Base-by-base conservation (phyloP, 1,140 invertebrate species). In the Drosophila insularis region DNA sequence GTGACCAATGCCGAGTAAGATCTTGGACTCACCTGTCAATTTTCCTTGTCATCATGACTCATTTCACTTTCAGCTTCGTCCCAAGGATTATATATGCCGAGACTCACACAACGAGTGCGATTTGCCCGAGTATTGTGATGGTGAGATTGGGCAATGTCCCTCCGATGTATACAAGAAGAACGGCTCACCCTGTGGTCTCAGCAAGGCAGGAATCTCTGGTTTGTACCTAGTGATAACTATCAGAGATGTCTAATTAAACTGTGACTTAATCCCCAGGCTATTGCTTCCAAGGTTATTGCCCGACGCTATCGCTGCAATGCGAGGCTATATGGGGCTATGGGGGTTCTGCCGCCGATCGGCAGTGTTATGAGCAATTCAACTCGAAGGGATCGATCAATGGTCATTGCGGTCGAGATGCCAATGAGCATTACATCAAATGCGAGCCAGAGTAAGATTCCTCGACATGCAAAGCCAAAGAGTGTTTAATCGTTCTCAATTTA, bases 311-410 rank as follows among this genome's bases (percentile, higher is more conserved):
- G 64, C 91, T 96, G 10, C 98, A 99, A 90, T 99, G 98, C 91
- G 95, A 96, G 89, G 94, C 95, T 62, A 96, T 99, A 67, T 99
- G 98, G 98, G 98, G 98, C 8, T 95, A 95, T 78, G 96, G 95
- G 5, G 95, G 95, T 1, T 92, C 94, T 59, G 95, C 95, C 0
- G 96, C 96, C 2, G 96, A 98, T 89, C 93, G 94, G 50, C 94
- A 97, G 75, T 99, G 98, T 92, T 99, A 96, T 92, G 96, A 98
- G 69, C 95, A 97, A 89, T 99, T 98, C 92, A 99, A 99, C 92
- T 96, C 97, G 0, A 97, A 98, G 86, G 98, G 98, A 10, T 97
- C 96, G 4, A 96, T 97, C 59, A 98, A 96, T 79, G 98, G 98
- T 0, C 97, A 99, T 92, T 99, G 98, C 92, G 98, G 98, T 1